phyloP scores from a whole-genome alignment of 2,113 vertebrate genomes.

The Columba janthina region DNA sequence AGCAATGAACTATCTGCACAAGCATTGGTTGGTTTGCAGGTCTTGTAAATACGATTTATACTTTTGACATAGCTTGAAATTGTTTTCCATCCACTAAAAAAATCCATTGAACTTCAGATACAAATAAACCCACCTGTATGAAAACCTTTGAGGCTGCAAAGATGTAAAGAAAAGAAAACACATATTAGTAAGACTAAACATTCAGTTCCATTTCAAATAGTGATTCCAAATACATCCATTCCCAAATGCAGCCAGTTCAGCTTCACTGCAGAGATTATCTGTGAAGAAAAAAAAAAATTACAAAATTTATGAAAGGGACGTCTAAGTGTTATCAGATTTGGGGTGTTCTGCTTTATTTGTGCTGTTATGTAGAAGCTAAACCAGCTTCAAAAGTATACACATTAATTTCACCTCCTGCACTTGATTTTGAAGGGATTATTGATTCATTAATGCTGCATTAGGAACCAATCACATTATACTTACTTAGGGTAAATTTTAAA shows the following conservation, averaged over 20 bases:
- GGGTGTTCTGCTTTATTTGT: neutral
- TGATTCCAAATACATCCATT: neutral
- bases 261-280: neutral
- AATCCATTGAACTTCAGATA: neutral
- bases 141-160: neutral
- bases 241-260: neutral
- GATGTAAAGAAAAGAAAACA: neutral
- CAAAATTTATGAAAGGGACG: neutral
- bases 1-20: neutral
- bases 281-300: neutral
- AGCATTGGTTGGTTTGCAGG: neutral
- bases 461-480: neutral
- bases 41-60: neutral
- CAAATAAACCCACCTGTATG: neutral
- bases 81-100: neutral
- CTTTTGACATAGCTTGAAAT: neutral
- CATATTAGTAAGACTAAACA: neutral
- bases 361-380: neutral
- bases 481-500: neutral
- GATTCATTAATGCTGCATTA: neutral
- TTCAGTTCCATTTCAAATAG: neutral
- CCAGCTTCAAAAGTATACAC: neutral
- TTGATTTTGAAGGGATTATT: slow-evolving; percentile 6
- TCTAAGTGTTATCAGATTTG: neutral
- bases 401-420: neutral